A percentile compares a stretch with the other conserved stretches of the same genome.
Evolutionary conservation across 2,888 invertebrate species (phyloP).

Genomic region (Spilarctia lutea): DNA sequence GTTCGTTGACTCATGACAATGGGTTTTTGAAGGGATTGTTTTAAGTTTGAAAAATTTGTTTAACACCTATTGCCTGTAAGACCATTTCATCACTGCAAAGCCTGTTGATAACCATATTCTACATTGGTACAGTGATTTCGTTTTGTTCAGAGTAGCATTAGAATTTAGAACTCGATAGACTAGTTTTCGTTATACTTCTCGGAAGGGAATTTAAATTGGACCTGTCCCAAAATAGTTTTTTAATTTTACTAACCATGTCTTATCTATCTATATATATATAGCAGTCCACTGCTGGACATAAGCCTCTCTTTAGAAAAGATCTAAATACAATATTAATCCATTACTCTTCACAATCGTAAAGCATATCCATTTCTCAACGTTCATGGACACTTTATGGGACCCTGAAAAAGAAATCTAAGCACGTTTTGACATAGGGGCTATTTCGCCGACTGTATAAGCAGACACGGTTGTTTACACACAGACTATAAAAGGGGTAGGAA

Average conservation of each 20-base stretch:
- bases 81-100: no score
- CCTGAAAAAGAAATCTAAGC: constrained; percentile 30
- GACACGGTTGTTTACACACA: constrained; percentile 44
- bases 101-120: no score
- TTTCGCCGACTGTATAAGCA: constrained; percentile 42
- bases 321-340: neutral
- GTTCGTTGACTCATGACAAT: neutral
- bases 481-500: constrained; percentile 36
- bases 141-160: no score
- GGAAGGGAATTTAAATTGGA: no score
- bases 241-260: no score
- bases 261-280: neutral
- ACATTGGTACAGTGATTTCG: no score
- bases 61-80: no score
- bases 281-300: no score
- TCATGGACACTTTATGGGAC: constrained; percentile 28
- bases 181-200: no score
- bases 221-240: no score
- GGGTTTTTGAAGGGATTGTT: neutral
- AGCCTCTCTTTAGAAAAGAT: no score
- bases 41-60: neutral
- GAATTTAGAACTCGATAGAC: no score
- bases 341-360: neutral
- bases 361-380: constrained; percentile 24
- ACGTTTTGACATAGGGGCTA: constrained; percentile 19